These are phyloP conservation scores for Xylocopa sonorina DNA, from an alignment of 1,140 invertebrate species.

Conservation along the genomic window DNA sequence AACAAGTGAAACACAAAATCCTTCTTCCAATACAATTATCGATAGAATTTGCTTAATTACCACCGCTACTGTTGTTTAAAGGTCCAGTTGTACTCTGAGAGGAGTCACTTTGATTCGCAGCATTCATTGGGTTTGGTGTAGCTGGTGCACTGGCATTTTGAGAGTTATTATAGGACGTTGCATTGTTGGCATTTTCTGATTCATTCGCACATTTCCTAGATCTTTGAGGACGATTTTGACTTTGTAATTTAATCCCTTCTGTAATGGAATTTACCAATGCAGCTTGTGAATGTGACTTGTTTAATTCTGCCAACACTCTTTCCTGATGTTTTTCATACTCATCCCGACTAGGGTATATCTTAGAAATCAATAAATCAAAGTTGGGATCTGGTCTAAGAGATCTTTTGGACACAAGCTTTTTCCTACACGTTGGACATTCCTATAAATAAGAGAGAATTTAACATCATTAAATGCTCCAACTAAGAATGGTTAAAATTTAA, in stretches of 20 bases:
- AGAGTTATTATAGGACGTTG: slow-evolving; percentile 75
- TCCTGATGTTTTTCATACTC: slow-evolving; percentile 99
- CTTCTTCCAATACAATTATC: no score
- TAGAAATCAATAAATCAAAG: slow-evolving; percentile 98
- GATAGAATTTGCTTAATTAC: slow-evolving; percentile 59
- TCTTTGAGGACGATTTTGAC: slow-evolving; percentile 92
- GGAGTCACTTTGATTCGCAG: slow-evolving; percentile 80
- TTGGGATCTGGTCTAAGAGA: slow-evolving; percentile 98
- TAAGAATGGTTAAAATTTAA: no score
- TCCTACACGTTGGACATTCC: slow-evolving; percentile 99
- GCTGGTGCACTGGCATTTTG: slow-evolving; percentile 80
- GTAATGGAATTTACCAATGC: slow-evolving; percentile 97
- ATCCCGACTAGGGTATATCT: slow-evolving; percentile 98
- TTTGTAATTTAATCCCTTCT: slow-evolving; percentile 96
- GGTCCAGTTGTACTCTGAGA: slow-evolving; percentile 77
- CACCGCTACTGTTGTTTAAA: slow-evolving; percentile 70
- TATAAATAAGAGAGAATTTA: slow-evolving; percentile 52
- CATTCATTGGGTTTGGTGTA: slow-evolving; percentile 76
- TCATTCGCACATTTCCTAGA: slow-evolving; percentile 86
- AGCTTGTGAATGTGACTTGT: slow-evolving; percentile 95
- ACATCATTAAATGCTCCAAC: no score
- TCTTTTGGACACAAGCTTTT: slow-evolving; percentile 98
- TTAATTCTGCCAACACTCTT: slow-evolving; percentile 95
- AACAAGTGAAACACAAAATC: no score
- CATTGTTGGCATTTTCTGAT: slow-evolving; percentile 82